These are phyloP conservation scores for Carabus problematicus DNA, from an alignment of 2,888 invertebrate species.

Conservation along the genomic window DNA sequence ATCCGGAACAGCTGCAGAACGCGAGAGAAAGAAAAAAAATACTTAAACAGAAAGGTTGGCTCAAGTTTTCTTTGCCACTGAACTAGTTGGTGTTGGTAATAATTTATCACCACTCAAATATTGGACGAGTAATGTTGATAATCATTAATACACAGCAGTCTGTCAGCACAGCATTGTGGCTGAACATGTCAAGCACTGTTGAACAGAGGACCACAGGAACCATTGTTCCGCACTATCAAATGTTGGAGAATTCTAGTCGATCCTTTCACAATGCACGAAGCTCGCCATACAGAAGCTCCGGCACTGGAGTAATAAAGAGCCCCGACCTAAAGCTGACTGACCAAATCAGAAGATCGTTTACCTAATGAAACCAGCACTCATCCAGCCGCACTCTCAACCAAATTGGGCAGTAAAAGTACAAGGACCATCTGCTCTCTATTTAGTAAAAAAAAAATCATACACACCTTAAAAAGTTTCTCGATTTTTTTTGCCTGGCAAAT, in stretches of 20 bases:
- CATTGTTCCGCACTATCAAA: constrained; percentile 22
- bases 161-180: too few species aligned
- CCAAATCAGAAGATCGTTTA: constrained; percentile 33
- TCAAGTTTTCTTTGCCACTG: too few species aligned
- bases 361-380: constrained; percentile 37
- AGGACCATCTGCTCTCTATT: constrained; percentile 10
- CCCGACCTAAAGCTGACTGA: constrained; percentile 32
- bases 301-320: not conserved
- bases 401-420: constrained; percentile 30
- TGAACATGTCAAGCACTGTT: too few species aligned
- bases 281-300: not conserved
- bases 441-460: constrained; percentile 21
- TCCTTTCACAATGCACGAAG: constrained; percentile 17
- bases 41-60: too few species aligned
- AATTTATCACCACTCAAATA: too few species aligned
- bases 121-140: too few species aligned
- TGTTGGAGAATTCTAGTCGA: not conserved
- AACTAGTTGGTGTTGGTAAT: too few species aligned
- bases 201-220: too few species aligned
- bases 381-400: constrained; percentile 29
- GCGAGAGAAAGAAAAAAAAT: too few species aligned
- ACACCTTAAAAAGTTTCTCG: constrained; percentile 13
- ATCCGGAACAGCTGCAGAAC: too few species aligned
- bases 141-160: too few species aligned
- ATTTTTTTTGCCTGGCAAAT: constrained; percentile 29